These are phyloP conservation scores for Yponomeuta evonymella DNA, from an alignment of 2,888 invertebrate species.

Conservation along the genomic window DNA sequence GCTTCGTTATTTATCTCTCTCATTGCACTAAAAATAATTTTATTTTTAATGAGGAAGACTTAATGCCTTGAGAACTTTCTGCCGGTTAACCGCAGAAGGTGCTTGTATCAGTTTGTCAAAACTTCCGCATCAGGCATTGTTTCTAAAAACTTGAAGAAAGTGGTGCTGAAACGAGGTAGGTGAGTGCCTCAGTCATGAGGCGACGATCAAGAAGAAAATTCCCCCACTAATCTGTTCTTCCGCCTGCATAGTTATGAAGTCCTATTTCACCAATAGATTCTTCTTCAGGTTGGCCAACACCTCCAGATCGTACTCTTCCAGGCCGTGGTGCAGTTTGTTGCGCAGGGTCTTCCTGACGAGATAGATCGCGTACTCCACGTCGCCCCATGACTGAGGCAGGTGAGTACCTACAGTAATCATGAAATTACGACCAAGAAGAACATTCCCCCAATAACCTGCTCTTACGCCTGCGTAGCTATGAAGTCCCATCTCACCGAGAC, in stretches of 20 bases:
- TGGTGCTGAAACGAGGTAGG: too few species aligned
- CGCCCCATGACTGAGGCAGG: too few species aligned
- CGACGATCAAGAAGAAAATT: background rate
- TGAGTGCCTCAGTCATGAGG: background rate
- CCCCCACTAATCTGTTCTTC: slow-evolving; percentile 85
- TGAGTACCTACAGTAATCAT: too few species aligned
- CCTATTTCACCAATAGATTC: slow-evolving; percentile 98
- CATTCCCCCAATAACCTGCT: slow-evolving; percentile 78
- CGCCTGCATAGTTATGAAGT: slow-evolving; percentile 96
- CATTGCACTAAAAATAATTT: too few species aligned
- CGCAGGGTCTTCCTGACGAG: slow-evolving; percentile 88
- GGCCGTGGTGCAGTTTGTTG: slow-evolving; percentile 60
- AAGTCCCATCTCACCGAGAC: slow-evolving; percentile 98
- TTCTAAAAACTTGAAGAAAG: too few species aligned
- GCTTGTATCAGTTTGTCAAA: too few species aligned
- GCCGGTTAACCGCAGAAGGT: too few species aligned
- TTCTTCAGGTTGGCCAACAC: slow-evolving; percentile 92
- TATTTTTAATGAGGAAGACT: too few species aligned
- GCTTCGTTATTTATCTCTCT: too few species aligned
- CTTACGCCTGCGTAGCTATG: slow-evolving; percentile 96
- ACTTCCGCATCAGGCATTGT: too few species aligned
- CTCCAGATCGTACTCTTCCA: slow-evolving; percentile 97
- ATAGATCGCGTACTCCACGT: slow-evolving; percentile 92
- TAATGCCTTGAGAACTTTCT: too few species aligned
- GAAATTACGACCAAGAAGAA: background rate